Base-by-base conservation (phyloP, 2,113 vertebrate species). In the Nibea coibor region DNA sequence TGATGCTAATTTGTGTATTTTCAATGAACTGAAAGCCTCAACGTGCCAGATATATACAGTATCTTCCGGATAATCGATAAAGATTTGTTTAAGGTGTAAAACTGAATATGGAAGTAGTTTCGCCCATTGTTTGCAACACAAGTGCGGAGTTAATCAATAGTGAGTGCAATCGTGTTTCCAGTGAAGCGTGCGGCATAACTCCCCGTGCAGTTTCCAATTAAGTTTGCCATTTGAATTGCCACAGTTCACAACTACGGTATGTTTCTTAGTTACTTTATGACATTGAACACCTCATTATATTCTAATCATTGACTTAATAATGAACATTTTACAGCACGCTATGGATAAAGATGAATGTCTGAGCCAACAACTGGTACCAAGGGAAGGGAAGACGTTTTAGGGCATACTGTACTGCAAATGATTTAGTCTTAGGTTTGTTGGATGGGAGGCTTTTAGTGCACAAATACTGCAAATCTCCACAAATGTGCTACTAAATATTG, bases 221-320 rank as follows among this genome's bases (percentile, higher is more conserved):
- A 72, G 20, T 70, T 39, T 59, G 42, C 22, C 50, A 47, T 75
- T 73, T 78, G 17, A 81, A 78, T 73, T 61, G 43, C 57, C 51
- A 80, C 1, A 12, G 45, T 47, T 62, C 26, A 24, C 45, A 74
- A 56, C 59, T 48, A 28, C 51, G n/a, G 43, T 5, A 14, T 22
- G 22, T 53, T 26, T 66, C 67, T 56, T 28, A 15, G 43, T 69
- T 26, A 22, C 39, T 54, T n/a, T 0, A 14, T 47, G 24, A 48
- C 3, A 71, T 1, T 59, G 43, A 68, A 17, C 10, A 4, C 4
- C 4, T n/a, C 35, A 26, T 57, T 1, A 57, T 9, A 17, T 9
- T 31, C 19, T 59, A 31, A 17, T 19, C 31, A 35, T 35, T 5
- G 16, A 3, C 14, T 7, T 16, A 17, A 58, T 28, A 8, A 17